Conservation (phyloP, 2,797 vertebrate genomes). For the Xiphophorus birchmanni region DNA sequence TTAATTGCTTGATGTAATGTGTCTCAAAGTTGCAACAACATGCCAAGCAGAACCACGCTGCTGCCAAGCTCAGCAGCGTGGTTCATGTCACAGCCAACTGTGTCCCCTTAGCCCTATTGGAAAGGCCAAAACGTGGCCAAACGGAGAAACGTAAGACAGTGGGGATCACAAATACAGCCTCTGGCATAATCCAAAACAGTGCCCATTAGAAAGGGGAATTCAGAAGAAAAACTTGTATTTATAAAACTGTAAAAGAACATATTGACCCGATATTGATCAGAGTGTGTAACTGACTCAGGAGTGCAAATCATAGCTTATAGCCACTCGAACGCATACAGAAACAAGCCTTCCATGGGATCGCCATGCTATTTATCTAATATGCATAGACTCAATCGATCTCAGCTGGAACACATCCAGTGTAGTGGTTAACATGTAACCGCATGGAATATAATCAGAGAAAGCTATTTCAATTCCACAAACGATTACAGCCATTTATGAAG, state of each 20-base stretch:
- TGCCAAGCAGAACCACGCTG: not conserved
- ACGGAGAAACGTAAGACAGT: not conserved
- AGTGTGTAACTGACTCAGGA: conserved; percentile 39
- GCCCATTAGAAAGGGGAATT: conserved; percentile 4
- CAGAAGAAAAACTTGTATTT: conserved; percentile 28
- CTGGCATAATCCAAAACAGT: not conserved
- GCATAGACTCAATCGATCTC: not conserved
- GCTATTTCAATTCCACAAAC: not conserved
- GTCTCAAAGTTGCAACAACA: conserved; percentile 11
- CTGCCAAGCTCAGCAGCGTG: too few species aligned
- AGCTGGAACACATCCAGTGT: not conserved
- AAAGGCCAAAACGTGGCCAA: not conserved
- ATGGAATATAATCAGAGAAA: not conserved
- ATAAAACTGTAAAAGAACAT: conserved; percentile 26
- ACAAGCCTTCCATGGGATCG: not conserved
- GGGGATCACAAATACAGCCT: not conserved
- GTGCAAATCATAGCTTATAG: conserved; percentile 36
- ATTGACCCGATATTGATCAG: conserved; percentile 56
- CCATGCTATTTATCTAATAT: conserved; percentile 29
- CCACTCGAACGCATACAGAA: conserved; percentile 15
- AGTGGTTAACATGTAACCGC: not conserved
- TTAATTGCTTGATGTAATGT: conserved; percentile 6
- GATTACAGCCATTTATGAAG: not conserved
- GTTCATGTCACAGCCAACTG: conserved; percentile 1
- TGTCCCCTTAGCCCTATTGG: not conserved